These are phyloP conservation scores for Unio delphinus DNA, from an alignment of 2,888 invertebrate species.

Conservation along the genomic window DNA sequence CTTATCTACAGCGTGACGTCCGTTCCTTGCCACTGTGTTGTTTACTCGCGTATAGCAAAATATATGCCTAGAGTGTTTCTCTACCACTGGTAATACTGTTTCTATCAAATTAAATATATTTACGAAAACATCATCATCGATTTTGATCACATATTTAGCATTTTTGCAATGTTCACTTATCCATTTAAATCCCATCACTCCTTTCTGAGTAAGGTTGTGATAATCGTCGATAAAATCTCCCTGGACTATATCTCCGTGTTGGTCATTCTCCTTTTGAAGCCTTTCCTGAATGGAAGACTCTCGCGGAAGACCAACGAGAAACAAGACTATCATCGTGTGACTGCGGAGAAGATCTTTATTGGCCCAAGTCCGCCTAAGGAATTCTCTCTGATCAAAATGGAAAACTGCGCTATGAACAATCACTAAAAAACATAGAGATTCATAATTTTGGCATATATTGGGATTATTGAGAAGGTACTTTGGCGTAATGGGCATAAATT, in stretches of 20 bases:
- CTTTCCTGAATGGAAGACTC: constrained; percentile 21
- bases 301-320: constrained; percentile 35
- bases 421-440: constrained; percentile 18
- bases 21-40: neutral
- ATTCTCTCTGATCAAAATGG: constrained; percentile 35
- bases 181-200: constrained; percentile 47
- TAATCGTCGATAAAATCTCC: constrained; percentile 49
- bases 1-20: neutral
- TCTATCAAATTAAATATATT: constrained; percentile 41
- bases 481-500: too few relatives aligned
- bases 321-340: constrained; percentile 30
- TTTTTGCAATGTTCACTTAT: constrained; percentile 40
- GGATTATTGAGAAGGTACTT: too few relatives aligned
- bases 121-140: constrained; percentile 53
- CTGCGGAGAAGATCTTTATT: constrained; percentile 25
- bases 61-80: neutral
- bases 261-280: constrained; percentile 41
- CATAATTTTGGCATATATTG: too few relatives aligned
- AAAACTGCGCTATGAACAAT: constrained; percentile 43
- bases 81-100: constrained; percentile 16
- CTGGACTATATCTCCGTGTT: constrained; percentile 49
- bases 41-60: neutral
- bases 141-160: constrained; percentile 43
- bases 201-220: constrained; percentile 50
- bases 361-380: constrained; percentile 49